Evolutionary conservation across 2,113 vertebrate species (phyloP).

Genomic region (Oncorhynchus mykiss): DNA sequence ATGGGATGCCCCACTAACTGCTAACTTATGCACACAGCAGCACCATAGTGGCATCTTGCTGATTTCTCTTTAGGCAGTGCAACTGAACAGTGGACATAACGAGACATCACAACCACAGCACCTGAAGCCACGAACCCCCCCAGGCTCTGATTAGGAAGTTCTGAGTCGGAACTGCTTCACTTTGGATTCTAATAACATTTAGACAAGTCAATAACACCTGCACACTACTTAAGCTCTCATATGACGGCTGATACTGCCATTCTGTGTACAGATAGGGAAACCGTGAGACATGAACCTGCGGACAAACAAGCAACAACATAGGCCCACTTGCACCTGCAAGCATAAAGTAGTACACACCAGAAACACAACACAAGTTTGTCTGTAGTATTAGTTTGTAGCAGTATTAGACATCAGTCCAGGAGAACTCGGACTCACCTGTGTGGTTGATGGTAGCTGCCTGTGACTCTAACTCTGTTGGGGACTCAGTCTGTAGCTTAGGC

Average conservation of each 20-base stretch:
- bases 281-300: background rate
- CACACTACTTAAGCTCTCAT: no score
- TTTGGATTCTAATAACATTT: no score
- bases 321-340: no score
- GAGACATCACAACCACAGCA: slow-evolving; percentile 49
- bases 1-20: slow-evolving; percentile 43
- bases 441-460: slow-evolving; percentile 59
- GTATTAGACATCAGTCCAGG: no score
- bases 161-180: no score
- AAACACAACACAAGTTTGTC: background rate
- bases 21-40: slow-evolving; percentile 48
- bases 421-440: slow-evolving; percentile 60
- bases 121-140: slow-evolving; percentile 18
- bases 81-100: slow-evolving; percentile 21
- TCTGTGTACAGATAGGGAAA: no score
- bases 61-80: slow-evolving; percentile 42
- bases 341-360: background rate
- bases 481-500: slow-evolving; percentile 44
- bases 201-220: background rate
- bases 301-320: no score
- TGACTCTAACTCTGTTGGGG: slow-evolving; percentile 11
- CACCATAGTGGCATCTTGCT: slow-evolving; percentile 21
- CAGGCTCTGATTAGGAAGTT: no score
- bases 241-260: no score
- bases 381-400: no score